A percentile compares a stretch with the other conserved stretches of the same genome.
Conservation (phyloP, 1,140 invertebrate species). For the Potamilus streckersoni region DNA sequence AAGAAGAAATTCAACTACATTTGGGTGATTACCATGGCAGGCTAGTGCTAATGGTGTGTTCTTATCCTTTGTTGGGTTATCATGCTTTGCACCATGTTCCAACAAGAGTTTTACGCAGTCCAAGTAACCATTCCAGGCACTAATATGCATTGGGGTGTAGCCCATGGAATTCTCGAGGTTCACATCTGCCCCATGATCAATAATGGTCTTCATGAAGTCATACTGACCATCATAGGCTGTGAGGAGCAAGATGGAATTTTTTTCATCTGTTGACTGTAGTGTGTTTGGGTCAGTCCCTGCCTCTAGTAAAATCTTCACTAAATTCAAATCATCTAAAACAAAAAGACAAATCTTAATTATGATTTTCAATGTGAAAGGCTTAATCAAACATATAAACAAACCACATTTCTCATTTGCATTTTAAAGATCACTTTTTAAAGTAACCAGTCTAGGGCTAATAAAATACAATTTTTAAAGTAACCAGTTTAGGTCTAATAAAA, state of each 20-base stretch:
- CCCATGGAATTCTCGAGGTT: conserved; percentile 32
- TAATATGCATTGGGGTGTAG: conserved; percentile 51
- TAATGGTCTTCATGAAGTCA: conserved; percentile 35
- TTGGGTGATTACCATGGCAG: conserved; percentile 43
- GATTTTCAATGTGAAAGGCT: background rate
- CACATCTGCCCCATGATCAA: conserved; percentile 40
- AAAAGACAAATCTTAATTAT: conserved; percentile 3
- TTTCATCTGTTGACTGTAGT: conserved; percentile 21
- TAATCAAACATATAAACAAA: too few species aligned
- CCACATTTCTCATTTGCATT: too few species aligned
- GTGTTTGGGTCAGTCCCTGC: conserved; percentile 50
- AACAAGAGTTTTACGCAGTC: conserved; percentile 40
- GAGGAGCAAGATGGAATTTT: conserved; percentile 40
- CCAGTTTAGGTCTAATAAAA: too few species aligned
- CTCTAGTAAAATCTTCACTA: conserved; percentile 42
- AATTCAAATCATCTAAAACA: conserved; percentile 36
- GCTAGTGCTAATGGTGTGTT: conserved; percentile 57
- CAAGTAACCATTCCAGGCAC: conserved; percentile 52
- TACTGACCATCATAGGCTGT: conserved; percentile 37
- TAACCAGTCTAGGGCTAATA: too few species aligned
- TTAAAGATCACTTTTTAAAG: too few species aligned
- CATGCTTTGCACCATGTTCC: conserved; percentile 35
- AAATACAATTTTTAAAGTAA: too few species aligned
- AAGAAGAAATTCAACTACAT: conserved; percentile 46
- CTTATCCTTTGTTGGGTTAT: conserved; percentile 43